Evolutionary conservation across 2,888 invertebrate species (phyloP), one percentile per base, ranked within the genome.

Genomic region (Clistopyga incitator): DNA sequence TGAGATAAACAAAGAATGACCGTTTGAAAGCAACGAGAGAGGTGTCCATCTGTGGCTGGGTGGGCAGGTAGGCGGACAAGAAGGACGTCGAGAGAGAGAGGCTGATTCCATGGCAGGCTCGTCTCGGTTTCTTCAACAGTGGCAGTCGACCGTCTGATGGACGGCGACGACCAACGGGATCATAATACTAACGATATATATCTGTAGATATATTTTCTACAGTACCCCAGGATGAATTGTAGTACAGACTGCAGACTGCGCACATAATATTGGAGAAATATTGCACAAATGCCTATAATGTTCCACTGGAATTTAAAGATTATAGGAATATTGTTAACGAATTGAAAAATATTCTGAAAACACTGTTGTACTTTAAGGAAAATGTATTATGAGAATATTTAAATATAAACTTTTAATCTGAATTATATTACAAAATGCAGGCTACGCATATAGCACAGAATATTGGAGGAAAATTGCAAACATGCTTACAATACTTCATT

Each of bases 131-230:
- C 74, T 72, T 54, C 29, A 65, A 64, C 54, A 45, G 65, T 59
- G 65, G 65, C 72, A 38, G 25, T 42, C 52, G 20, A 29, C 29
- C 65, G 76, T 45, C 61, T 59, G 56, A 59, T 29, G 45, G 34
- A 70, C 34, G 59, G 68, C 70, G 74, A 56, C 65, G 72, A 61
- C 65, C 56, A 59, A 59, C 56, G 56, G 76, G 76, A 56, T 76
- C 65, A n/a, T 59, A 25, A 59, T 59, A 59, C 56, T 4, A 59
- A 15, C 56, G n/a, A 29, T 25, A 6, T 29, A 15, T 71, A 34
- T 68, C 38, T 52, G 52, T 65, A 79, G 61, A 76, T 82, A 64
- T 64, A 75, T 82, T 25, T 56, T 15, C 29, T 29, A 0, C 6
- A 25, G 1, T 25, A 29, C 29, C 56, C 56, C 56, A 25, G 29